These are phyloP conservation scores for Machimus atricapillus DNA, from an alignment of 2,888 invertebrate genomes.

Conservation along the genomic window DNA sequence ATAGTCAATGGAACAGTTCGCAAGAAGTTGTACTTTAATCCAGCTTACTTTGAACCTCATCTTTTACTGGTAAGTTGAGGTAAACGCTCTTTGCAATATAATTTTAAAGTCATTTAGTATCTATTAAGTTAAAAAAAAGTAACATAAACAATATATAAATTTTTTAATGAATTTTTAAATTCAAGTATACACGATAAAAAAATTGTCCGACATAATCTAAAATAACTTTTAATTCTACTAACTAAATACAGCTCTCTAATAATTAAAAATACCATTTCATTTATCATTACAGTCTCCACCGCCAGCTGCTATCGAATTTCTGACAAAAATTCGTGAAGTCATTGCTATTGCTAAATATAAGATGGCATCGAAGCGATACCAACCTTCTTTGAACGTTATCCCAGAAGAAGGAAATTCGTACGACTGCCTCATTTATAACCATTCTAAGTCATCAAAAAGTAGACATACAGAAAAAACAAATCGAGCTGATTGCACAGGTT, in stretches of 20 bases:
- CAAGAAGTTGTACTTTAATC: slow-evolving; percentile 86
- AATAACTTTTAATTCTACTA: not conserved
- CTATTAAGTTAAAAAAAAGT: too few species aligned
- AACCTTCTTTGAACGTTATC: slow-evolving; percentile 79
- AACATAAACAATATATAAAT: too few species aligned
- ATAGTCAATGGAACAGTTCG: slow-evolving; percentile 74
- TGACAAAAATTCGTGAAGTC: slow-evolving; percentile 88
- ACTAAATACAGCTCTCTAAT: not conserved
- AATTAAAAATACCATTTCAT: slow-evolving; percentile 38
- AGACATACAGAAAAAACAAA: not conserved
- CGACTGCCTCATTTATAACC: slow-evolving; percentile 63
- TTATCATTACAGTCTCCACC: slow-evolving; percentile 78
- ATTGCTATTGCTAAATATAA: slow-evolving; percentile 89
- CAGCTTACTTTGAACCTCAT: slow-evolving; percentile 90
- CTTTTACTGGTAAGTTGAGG: slow-evolving; percentile 72
- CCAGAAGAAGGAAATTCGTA: slow-evolving; percentile 75
- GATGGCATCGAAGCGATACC: slow-evolving; percentile 81
- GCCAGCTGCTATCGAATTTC: slow-evolving; percentile 87
- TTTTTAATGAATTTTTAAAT: too few species aligned
- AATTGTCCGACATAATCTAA: not conserved
- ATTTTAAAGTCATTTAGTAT: not conserved
- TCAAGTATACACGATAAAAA: too few species aligned
- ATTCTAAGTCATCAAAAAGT: slow-evolving; percentile 63
- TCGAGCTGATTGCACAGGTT: slow-evolving; percentile 63
- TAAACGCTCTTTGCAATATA: not conserved